Evolutionary conservation across 2,113 vertebrate genomes (phyloP), one percentile per base, ranked within the genome.

Genomic region (Acanthochromis polyacanthus): DNA sequence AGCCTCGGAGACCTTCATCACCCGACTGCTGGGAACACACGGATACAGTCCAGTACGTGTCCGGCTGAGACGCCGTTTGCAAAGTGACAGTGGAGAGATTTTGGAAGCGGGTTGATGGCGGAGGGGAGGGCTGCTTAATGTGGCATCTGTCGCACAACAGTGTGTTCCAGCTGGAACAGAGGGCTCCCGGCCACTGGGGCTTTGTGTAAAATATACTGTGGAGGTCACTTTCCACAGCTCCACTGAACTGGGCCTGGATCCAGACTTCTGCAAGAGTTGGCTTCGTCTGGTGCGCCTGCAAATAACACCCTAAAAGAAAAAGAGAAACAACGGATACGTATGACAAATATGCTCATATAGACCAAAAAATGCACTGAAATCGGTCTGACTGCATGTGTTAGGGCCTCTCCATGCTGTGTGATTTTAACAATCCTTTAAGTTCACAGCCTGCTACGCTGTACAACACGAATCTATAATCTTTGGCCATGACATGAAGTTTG

Each of bases 71-170:
- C 52, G 59, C 53, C 30, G 20, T 16, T 36, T 55, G 70, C 65
- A 22, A 71, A 76, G 73, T 82, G 80, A 77, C 85, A 78, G 76
- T 58, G 62, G 61, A 69, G 79, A 60, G 83, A 70, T 83, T 87
- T 85, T 89, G 81, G 81, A 81, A 57, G 78, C 80, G 23, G 75
- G 60, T 28, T 72, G 90, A 71, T 73, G 80, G 78, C 23, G 23
- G 71, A 36, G 68, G 45, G 38, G 40, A 61, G 76, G 6, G 78
- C 67, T 64, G 84, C 71, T 86, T 87, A 88, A 89, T 88, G 89
- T 82, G 90, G 82, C 91, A 92, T 89, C 88, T 92, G 92, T 90
- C 79, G 83, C 76, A 75, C 76, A 84, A 80, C 73, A 55, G 70
- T 43, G 36, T 53, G 87, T 80, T 91, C 88, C 91, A 90, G 89